Evolutionary conservation across 2,797 vertebrate genomes (phyloP), one percentile per base, ranked within the genome.

Genomic region (Alcedo atthis): DNA sequence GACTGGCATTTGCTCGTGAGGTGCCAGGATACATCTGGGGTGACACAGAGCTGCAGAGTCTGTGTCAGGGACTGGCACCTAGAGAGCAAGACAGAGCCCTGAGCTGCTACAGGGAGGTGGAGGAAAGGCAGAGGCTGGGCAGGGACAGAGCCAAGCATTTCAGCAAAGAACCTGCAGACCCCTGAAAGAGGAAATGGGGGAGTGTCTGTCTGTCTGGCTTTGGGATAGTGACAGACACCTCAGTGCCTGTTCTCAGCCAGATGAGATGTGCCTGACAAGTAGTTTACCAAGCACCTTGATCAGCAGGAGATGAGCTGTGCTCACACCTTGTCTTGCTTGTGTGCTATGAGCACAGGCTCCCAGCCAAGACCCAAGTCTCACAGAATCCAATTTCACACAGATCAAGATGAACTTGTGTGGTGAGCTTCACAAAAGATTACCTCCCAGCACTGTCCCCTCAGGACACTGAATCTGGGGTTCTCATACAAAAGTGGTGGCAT

Each of bases 291-390:
- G 15, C 15, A 37, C 8, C n/a, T 11, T 6, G 12, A 8, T 22
- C 85, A 32, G 21, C 2, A 37, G 21, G 35, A 20, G 32, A 12
- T 4, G 0, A 59, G 8, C 71, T 15, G 59, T 55, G 12, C 21
- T 21, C 6, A 0, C 43, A 33, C 19, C 22, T 32, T 6, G 1
- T 20, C 54, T 53, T 19, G n/a, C 37, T 4, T 4, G 4, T 11
- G 6, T 2, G 59, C 55, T 61, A 30, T 0, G 0, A 61, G 21
- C 46, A 53, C 15, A 1, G 9, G 6, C 32, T 51, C 24, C 18
- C 24, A 30, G 42, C n/a, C 58, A 55, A 18, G 4, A 37, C 3
- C 1, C 25, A 17, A 33, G 42, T n/a, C 25, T 75, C 43, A 6
- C 26, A 43, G 59, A 26, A 43, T 30, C 48, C 8, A 35, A 3